These are phyloP conservation scores for Listronotus bonariensis DNA, from an alignment of 1,140 invertebrate genomes.

Conservation along the genomic window DNA sequence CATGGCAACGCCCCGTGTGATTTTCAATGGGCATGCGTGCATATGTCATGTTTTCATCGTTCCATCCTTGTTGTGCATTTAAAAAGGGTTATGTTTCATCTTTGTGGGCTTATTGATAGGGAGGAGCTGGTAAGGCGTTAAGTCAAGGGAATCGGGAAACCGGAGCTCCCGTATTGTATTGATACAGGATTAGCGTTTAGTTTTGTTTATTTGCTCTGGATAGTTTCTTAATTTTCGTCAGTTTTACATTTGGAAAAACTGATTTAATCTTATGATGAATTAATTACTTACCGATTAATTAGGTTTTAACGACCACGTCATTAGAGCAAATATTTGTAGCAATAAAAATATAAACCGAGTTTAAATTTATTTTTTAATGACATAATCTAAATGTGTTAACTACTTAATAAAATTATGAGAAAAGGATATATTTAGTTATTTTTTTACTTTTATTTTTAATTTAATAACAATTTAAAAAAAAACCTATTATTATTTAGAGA, in stretches of 20 bases:
- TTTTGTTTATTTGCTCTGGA: constrained; percentile 47
- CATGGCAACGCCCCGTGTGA: constrained; percentile 45
- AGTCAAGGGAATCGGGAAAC: constrained; percentile 51
- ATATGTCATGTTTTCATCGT: constrained; percentile 42
- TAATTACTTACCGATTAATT: background rate
- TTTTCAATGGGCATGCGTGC: constrained; percentile 49
- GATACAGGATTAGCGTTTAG: constrained; percentile 46
- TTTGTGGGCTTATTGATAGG: constrained; percentile 45
- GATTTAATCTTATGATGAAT: constrained; percentile 8
- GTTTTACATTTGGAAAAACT: constrained; percentile 9
- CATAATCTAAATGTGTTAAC: no score
- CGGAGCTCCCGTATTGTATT: constrained; percentile 41
- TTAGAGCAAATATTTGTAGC: background rate
- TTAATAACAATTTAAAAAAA: no score
- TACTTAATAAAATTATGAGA: no score
- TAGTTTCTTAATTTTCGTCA: constrained; percentile 46
- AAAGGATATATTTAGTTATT: no score
- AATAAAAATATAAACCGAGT: background rate
- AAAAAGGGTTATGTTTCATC: constrained; percentile 26
- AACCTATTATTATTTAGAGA: no score
- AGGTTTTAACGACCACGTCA: background rate
- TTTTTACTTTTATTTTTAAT: no score
- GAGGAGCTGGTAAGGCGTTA: constrained; percentile 50
- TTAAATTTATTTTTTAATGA: background rate
- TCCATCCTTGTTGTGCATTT: constrained; percentile 33